phyloP scores from a whole-genome alignment of 1,140 invertebrate species.

The Calycopis cecrops region DNA sequence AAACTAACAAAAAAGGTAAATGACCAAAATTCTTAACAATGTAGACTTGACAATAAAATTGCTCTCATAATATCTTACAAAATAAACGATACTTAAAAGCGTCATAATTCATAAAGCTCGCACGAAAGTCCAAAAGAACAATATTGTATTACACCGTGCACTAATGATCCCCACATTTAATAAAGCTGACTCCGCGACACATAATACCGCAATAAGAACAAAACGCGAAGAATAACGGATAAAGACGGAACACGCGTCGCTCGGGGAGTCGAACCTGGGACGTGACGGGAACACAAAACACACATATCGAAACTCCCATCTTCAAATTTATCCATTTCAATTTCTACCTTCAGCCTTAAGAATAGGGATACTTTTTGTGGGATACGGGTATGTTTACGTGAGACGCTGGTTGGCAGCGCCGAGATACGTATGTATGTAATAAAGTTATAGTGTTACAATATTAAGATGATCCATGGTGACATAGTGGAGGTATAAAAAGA shows the following conservation, averaged over 20 bases:
- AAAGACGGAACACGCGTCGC: constrained; percentile 39
- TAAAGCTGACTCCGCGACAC: constrained; percentile 35
- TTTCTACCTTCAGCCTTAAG: constrained; percentile 22
- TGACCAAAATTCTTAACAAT: too few relatives aligned
- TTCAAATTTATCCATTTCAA: constrained; percentile 18
- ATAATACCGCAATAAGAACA: constrained; percentile 50
- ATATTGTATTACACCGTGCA: constrained; percentile 9
- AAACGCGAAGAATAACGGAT: constrained; percentile 45
- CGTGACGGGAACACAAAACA: constrained; percentile 46
- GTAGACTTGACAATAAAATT: too few relatives aligned
- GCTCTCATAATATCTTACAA: too few relatives aligned
- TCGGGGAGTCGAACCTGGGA: constrained; percentile 38
- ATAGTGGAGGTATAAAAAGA: constrained; percentile 10
- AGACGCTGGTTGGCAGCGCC: constrained; percentile 4
- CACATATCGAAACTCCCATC: constrained; percentile 24
- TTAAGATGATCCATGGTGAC: constrained; percentile 14
- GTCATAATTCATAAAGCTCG: neutral
- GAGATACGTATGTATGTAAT: constrained; percentile 12
- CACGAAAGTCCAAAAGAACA: neutral
- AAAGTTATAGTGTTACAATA: constrained; percentile 12
- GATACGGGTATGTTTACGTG: constrained; percentile 29
- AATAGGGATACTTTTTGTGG: constrained; percentile 19
- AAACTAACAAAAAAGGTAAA: too few relatives aligned
- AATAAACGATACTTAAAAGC: too few relatives aligned
- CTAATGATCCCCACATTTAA: constrained; percentile 40